phyloP scores from a whole-genome alignment of 2,888 invertebrate species.

The Lamellibrachia satsuma region DNA sequence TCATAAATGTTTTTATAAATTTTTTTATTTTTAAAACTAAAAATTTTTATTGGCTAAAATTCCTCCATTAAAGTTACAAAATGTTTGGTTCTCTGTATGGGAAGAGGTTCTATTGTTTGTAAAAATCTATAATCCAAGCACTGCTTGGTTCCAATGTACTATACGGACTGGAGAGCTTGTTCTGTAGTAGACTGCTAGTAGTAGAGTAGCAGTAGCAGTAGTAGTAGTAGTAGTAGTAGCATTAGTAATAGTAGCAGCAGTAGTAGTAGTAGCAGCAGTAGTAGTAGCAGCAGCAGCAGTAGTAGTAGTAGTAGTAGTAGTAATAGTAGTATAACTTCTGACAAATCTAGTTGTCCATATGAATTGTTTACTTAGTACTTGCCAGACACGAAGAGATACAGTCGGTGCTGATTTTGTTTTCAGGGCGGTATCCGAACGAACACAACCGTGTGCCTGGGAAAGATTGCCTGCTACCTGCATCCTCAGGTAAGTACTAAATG shows the following conservation, averaged over 20 bases:
- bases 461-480: conserved; percentile 93
- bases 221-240: no score
- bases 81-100: not conserved
- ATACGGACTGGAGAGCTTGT: no score
- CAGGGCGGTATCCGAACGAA: conserved; percentile 86
- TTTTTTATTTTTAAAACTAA: not conserved
- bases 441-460: conserved; percentile 97
- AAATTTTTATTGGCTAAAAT: not conserved
- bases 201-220: no score
- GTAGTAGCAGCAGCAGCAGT: no score
- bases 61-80: not conserved
- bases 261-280: no score
- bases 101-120: not conserved
- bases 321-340: not conserved
- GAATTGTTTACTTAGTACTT: not conserved
- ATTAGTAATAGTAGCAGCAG: no score
- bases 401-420: conserved; percentile 25
- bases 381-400: not conserved
- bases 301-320: no score
- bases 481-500: conserved; percentile 70
- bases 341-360: not conserved
- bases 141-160: not conserved
- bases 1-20: not conserved
- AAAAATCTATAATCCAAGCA: not conserved
- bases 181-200: no score